Evolutionary conservation across 2,888 invertebrate species (phyloP).

Genomic region (Orthosia gracilis): DNA sequence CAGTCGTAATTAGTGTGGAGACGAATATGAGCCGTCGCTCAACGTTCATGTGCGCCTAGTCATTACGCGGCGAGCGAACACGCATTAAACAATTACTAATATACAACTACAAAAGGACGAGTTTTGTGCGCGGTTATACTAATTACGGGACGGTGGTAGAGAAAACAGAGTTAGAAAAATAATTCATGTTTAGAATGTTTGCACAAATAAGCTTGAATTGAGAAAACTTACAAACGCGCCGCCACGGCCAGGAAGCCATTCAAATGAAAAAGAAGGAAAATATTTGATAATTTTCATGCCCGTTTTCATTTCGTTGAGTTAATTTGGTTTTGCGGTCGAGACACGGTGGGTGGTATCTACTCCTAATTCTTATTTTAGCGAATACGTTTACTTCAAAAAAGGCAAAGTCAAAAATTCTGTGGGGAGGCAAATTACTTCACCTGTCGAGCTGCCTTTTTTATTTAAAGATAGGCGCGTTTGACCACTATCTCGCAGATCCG

Average conservation of each 20-base stretch:
- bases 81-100: conserved; percentile 23
- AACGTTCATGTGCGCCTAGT: conserved; percentile 27
- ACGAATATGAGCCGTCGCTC: conserved; percentile 26
- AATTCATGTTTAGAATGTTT: conserved; percentile 16
- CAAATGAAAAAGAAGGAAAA: conserved; percentile 20
- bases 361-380: background rate
- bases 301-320: conserved; percentile 14
- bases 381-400: background rate
- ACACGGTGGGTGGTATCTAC: background rate
- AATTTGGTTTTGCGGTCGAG: conserved; percentile 6
- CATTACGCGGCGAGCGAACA: conserved; percentile 19
- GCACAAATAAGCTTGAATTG: conserved; percentile 7
- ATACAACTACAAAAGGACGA: conserved; percentile 2
- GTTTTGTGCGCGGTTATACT: conserved; percentile 29
- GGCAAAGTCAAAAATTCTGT: no score
- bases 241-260: conserved; percentile 11
- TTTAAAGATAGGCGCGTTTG: no score
- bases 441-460: no score
- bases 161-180: background rate
- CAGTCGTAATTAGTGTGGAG: conserved; percentile 24
- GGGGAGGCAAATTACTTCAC: background rate
- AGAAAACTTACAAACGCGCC: conserved; percentile 15
- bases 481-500: no score
- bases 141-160: background rate
- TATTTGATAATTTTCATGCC: conserved; percentile 9